phyloP scores from a whole-genome alignment of 1,140 invertebrate species.

The Drosophila sturtevanti region DNA sequence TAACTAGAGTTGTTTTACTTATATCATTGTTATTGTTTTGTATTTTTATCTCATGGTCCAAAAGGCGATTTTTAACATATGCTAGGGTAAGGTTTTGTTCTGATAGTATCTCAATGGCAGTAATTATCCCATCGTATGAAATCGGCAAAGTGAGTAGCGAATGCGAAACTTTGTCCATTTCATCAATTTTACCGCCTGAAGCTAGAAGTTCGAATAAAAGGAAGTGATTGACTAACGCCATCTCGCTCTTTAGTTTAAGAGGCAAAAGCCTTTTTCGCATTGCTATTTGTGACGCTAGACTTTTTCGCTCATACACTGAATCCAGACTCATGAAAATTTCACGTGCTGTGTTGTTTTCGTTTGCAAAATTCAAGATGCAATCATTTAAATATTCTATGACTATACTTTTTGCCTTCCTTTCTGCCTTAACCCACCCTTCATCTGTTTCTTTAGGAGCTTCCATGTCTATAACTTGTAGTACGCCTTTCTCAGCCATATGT shows the following conservation, averaged over 20 bases:
- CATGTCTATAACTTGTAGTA: background rate
- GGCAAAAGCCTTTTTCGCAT: slow-evolving; percentile 73
- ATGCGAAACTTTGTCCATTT: too few relatives aligned
- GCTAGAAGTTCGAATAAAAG: slow-evolving; percentile 75
- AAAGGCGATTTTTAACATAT: background rate
- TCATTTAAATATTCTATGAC: slow-evolving; percentile 79
- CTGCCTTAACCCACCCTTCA: slow-evolving; percentile 68
- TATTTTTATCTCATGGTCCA: background rate
- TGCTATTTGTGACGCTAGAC: slow-evolving; percentile 75
- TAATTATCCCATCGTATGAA: slow-evolving; percentile 6
- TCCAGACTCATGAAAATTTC: slow-evolving; percentile 79
- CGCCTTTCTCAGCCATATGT: background rate
- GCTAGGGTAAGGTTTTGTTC: background rate
- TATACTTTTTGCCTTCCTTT: slow-evolving; percentile 66
- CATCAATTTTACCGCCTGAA: slow-evolving; percentile 78
- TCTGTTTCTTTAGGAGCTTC: slow-evolving; percentile 31
- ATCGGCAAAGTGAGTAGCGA: slow-evolving; percentile 7
- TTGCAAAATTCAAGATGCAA: slow-evolving; percentile 71
- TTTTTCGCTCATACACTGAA: slow-evolving; percentile 79
- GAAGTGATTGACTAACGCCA: slow-evolving; percentile 74
- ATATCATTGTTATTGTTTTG: background rate
- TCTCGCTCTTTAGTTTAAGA: slow-evolving; percentile 78
- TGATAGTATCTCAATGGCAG: background rate
- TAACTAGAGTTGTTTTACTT: background rate
- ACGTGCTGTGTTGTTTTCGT: slow-evolving; percentile 54